Evolutionary conservation across 2,113 vertebrate genomes (phyloP), one percentile per base, ranked within the genome.

Genomic region (Blennius ocellaris): DNA sequence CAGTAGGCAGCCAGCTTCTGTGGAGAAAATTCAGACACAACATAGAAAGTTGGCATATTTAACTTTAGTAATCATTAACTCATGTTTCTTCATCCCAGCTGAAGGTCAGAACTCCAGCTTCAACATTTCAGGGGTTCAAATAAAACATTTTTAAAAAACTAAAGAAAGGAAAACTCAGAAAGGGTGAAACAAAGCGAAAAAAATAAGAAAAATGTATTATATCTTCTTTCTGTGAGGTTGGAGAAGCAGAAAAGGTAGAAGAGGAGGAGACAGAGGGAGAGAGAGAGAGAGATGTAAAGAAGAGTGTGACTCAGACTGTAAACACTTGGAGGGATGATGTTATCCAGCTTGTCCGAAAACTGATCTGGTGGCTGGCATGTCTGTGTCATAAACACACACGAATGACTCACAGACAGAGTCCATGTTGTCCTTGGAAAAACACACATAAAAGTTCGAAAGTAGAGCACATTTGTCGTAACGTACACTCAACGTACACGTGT

Each of bases 301-400:
- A 62, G 61, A 69, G 62, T 6, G 72, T 73, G 80, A 84, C 60
- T 86, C 82, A 83, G 65, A 71, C 74, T 83, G 69, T 88, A 89
- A 91, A 90, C 85, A 89, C 77, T 86, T 69, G 16, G 78, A 74
- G 49, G 78, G 43, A 39, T 76, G 86, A 89, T 69, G 79, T 69
- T 82, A 73, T 84, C 81, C 88, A 86, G 87, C 82, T 83, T 71
- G 80, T 58, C 56, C 83, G 85, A 83, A 90, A 87, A 72, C 77
- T 72, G 80, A 88, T 81, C 82, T 64, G 52, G n/a, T 37, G 53
- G 63, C 47, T 60, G 66, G 75, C 48, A 45, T 71, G 72, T 80
- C 64, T 21, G 54, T 59, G 51, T 16, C 49, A 15, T 41, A 69
- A 30, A 62, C 62, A 72, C 54, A 58, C 68, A 69, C n/a, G 69